Percentiles rank a stretch among this genome's conserved stretches.
phyloP scores from a whole-genome alignment of 2,888 invertebrate species.

The Ceraclea dissimilis region DNA sequence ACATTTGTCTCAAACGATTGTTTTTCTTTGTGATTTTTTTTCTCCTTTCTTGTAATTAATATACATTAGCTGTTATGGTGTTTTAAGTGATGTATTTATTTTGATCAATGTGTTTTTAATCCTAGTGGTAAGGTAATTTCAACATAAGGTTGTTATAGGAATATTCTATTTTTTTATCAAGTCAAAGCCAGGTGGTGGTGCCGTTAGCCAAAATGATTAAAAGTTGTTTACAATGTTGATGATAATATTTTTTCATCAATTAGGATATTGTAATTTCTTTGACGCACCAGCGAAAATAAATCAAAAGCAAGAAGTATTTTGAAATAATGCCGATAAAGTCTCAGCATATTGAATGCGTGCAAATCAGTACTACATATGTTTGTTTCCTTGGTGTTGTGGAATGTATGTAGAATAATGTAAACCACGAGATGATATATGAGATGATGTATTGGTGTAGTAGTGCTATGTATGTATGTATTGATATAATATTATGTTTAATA shows the following conservation, averaged over 20 bases:
- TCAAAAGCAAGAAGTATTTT: no score
- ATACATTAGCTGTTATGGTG: not conserved
- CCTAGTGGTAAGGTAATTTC: not conserved
- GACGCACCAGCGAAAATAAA: no score
- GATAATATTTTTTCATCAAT: not conserved
- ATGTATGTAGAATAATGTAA: no score
- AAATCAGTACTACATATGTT: no score
- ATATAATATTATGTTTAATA: no score
- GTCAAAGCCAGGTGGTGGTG: not conserved
- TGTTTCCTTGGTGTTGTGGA: no score
- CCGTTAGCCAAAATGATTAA: not conserved
- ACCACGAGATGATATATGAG: no score
- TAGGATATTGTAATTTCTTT: not conserved
- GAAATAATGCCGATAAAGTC: no score
- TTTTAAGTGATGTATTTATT: not conserved
- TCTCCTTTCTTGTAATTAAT: not conserved
- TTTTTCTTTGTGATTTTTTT: not conserved
- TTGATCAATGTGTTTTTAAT: not conserved
- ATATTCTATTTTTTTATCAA: not conserved
- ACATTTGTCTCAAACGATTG: no score
- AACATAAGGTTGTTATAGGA: not conserved
- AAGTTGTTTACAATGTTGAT: not conserved
- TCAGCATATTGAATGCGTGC: no score
- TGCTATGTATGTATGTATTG: no score
- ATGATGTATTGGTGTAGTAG: no score